Base-by-base conservation (phyloP, 2,113 vertebrate genomes). In the Macquaria australasica region DNA sequence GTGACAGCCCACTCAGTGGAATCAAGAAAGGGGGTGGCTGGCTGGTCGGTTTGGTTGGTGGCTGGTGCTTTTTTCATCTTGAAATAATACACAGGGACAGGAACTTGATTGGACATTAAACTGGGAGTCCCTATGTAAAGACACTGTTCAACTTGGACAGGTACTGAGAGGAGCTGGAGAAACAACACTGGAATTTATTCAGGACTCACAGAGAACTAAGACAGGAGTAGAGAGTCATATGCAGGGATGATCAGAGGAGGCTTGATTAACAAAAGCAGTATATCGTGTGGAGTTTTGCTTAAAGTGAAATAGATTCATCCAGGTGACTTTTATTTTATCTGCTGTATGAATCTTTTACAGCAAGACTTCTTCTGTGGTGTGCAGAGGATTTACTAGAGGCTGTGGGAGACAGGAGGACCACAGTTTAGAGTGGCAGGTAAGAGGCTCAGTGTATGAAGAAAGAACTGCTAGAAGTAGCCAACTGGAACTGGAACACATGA, bases 1-100 rank as follows among this genome's bases (percentile, higher is more conserved):
- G 84, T 71, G 77, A 88, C 92, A 58, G 84, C 86, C 91, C 78
- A 87, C 90, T 84, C 82, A 63, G 67, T 59, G 77, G 69, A 82
- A 68, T 83, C 67, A 77, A 66, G 76, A 80, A 63, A 68, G 73
- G 72, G 77, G 87, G 43, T n/a, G 86, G 82, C 43, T 78, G 78
- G 73, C 45, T 75, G 71, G 64, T 31, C 73, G 71, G 55, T 69
- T 75, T 77, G 71, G 71, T 75, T 84, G 79, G 66, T 79, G 72
- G 43, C 9, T 45, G 43, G 11, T 84, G 31, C 74, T 80, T 80
- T 71, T 63, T 60, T 64, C 66, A 48, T 60, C 55, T 75, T 76
- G 41, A 68, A 76, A 63, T 62, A 43, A 59, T 48, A 56, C 21
- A 60, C 8, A 77, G 21, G 56, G 43, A 63, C 71, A 76, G 41